These are phyloP conservation scores for Adoxophyes honmai DNA, from an alignment of 1,140 invertebrate genomes.

Conservation along the genomic window DNA sequence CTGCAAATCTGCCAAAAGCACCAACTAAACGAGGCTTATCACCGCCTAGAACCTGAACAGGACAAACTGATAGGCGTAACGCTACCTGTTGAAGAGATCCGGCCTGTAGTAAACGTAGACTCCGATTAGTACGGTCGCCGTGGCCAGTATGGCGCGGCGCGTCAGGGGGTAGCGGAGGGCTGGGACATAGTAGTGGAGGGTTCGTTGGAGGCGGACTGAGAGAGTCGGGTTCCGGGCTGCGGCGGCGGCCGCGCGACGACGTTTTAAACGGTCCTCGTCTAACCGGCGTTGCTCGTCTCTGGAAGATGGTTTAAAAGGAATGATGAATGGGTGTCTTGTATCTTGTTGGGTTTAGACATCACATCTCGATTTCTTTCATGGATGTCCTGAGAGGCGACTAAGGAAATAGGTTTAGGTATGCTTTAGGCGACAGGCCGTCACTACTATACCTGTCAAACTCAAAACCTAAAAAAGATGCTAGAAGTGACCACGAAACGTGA, in stretches of 20 bases:
- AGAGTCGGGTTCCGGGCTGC: conserved; percentile 20
- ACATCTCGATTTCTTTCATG: too few species aligned
- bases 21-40: neutral
- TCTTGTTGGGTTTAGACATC: too few species aligned
- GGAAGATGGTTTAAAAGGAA: neutral
- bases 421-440: too few species aligned
- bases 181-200: conserved; percentile 26
- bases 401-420: too few species aligned
- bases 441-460: too few species aligned
- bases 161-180: conserved; percentile 29
- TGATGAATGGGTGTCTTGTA: too few species aligned
- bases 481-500: too few species aligned
- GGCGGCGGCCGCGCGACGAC: conserved; percentile 40
- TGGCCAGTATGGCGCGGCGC: conserved; percentile 69
- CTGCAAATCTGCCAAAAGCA: neutral
- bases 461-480: too few species aligned
- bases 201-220: conserved; percentile 26
- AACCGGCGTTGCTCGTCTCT: conserved; percentile 75
- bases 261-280: conserved; percentile 70
- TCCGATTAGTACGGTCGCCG: conserved; percentile 75
- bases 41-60: conserved; percentile 48
- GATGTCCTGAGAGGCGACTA: too few species aligned
- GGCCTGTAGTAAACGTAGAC: conserved; percentile 75
- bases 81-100: conserved; percentile 66
- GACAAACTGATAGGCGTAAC: conserved; percentile 61